Conservation (phyloP, 2,113 vertebrate genomes). For the Hymenochirus boettgeri region DNA sequence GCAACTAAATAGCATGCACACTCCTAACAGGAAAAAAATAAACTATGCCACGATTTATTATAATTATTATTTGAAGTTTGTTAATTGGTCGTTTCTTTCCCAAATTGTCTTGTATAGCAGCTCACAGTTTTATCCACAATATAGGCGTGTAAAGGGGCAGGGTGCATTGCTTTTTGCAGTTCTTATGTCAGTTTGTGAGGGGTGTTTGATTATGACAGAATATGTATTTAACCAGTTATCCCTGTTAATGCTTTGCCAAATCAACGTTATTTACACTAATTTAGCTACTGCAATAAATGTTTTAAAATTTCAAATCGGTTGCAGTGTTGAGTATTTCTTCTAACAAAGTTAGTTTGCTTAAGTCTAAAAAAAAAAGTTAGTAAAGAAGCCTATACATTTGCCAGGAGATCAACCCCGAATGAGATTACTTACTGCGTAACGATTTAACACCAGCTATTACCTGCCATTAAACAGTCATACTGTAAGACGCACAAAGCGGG, state of each 20-base stretch:
- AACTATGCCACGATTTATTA: constrained; percentile 72
- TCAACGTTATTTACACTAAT: constrained; percentile 88
- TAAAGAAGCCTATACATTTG: no score
- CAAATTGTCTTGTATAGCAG: constrained; percentile 85
- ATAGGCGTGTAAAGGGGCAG: constrained; percentile 75
- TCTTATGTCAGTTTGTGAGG: constrained; percentile 92
- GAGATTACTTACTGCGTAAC: no score
- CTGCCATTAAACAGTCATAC: no score
- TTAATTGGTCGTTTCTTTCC: constrained; percentile 74
- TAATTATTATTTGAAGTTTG: constrained; percentile 55
- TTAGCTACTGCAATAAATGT: constrained; percentile 99
- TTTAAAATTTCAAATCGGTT: constrained; percentile 74
- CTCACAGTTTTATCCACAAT: constrained; percentile 81
- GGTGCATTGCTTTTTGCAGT: constrained; percentile 94
- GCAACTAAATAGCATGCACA: constrained; percentile 88
- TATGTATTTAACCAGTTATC: constrained; percentile 97
- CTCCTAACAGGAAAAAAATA: constrained; percentile 75
- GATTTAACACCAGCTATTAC: no score
- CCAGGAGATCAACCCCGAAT: no score
- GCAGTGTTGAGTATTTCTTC: constrained; percentile 69
- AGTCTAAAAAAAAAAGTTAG: no score
- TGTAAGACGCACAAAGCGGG: no score
- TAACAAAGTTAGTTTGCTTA: no score
- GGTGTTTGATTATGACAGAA: constrained; percentile 89
- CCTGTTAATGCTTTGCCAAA: constrained; percentile 92